These are phyloP conservation scores for Cepphus grylle DNA, from an alignment of 2,113 vertebrate genomes.

Conservation along the genomic window DNA sequence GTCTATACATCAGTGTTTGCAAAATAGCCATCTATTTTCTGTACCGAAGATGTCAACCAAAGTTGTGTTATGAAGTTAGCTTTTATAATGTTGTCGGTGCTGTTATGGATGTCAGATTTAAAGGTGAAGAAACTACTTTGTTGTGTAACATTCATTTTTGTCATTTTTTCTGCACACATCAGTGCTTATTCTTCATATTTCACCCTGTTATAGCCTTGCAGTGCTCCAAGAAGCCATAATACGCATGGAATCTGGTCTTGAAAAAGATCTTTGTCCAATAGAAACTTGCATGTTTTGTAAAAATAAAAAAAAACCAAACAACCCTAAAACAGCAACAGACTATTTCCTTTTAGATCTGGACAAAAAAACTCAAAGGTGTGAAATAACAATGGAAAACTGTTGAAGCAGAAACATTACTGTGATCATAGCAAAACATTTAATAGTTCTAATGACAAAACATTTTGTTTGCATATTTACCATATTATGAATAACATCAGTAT, in stretches of 20 bases:
- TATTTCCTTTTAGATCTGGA: background rate
- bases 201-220: background rate
- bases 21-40: background rate
- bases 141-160: background rate
- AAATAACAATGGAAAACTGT: background rate
- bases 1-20: background rate
- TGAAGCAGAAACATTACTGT: background rate
- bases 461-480: background rate
- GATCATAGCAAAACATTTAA: background rate
- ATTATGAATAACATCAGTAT: background rate
- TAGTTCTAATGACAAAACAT: background rate
- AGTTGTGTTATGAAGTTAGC: background rate
- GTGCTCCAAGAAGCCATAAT: background rate
- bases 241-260: background rate
- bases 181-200: background rate
- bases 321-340: fast-evolving
- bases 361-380: background rate
- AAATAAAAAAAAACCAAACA: background rate
- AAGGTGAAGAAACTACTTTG: background rate
- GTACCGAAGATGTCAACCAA: background rate
- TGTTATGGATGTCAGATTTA: background rate
- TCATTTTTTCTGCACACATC: background rate
- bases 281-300: background rate
- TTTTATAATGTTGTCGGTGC: fast-evolving
- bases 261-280: background rate